Conservation (phyloP, 1,140 invertebrate genomes). For the Lepidostoma basale region DNA sequence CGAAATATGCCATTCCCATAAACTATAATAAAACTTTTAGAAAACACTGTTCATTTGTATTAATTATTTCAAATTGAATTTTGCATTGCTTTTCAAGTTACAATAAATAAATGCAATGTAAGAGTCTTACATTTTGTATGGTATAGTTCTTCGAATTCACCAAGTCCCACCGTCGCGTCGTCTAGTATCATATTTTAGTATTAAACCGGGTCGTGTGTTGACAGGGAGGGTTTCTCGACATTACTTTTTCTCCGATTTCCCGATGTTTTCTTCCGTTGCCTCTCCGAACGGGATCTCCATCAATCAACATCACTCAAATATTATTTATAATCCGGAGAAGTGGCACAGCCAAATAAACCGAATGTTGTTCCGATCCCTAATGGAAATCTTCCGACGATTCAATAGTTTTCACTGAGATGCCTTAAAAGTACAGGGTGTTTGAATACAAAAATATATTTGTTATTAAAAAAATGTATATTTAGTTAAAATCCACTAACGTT, state of each 20-base stretch:
- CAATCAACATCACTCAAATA: conserved; percentile 45
- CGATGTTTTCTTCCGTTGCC: conserved; percentile 31
- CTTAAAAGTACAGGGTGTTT: too few relatives aligned
- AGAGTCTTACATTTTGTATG: too few relatives aligned
- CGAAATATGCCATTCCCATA: too few relatives aligned
- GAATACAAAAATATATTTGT: too few relatives aligned
- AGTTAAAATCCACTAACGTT: too few relatives aligned
- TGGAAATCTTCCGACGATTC: conserved; percentile 42
- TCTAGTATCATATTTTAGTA: conserved; percentile 11
- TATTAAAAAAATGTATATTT: too few relatives aligned
- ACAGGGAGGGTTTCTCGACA: conserved; percentile 15
- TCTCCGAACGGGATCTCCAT: conserved; percentile 31
- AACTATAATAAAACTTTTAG: too few relatives aligned
- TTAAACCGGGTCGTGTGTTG: not conserved
- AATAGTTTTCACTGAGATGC: conserved; percentile 34
- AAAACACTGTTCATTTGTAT: too few relatives aligned
- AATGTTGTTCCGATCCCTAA: conserved; percentile 34
- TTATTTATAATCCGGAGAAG: conserved; percentile 41
- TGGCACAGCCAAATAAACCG: conserved; percentile 42
- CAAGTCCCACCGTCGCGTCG: not conserved
- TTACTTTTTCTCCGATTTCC: conserved; percentile 16
- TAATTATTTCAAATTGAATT: too few relatives aligned
- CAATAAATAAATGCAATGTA: too few relatives aligned
- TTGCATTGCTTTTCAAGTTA: too few relatives aligned
- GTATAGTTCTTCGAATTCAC: not conserved